Percentiles rank a stretch among this genome's conserved stretches.
phyloP scores from a whole-genome alignment of 1,140 invertebrate species.

The Aphidius ervi region DNA sequence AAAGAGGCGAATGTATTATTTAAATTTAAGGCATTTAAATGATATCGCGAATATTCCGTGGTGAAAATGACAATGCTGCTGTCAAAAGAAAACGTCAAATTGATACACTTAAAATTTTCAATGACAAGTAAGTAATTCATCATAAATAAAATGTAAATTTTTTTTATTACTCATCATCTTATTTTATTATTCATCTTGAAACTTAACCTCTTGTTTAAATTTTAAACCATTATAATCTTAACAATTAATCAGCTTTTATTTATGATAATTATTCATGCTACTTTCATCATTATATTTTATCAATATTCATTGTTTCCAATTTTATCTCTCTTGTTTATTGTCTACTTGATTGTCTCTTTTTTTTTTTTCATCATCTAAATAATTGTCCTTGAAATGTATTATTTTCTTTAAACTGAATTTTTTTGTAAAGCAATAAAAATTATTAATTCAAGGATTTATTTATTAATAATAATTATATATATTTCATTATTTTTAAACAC shows the following conservation, averaged over 20 bases:
- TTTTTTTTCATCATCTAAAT: not conserved
- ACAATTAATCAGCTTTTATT: no score
- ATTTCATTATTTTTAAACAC: not conserved
- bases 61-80: constrained; percentile 52
- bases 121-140: constrained; percentile 51
- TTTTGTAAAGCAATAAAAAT: not conserved
- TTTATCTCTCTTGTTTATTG: no score
- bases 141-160: not conserved
- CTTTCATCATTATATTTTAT: no score
- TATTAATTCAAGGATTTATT: not conserved
- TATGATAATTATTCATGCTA: no score
- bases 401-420: not conserved
- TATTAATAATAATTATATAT: not conserved
- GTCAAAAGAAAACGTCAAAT: constrained; percentile 63
- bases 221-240: no score
- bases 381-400: not conserved
- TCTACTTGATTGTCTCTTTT: not conserved
- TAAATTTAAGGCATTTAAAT: constrained; percentile 48
- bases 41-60: constrained; percentile 55
- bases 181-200: constrained; percentile 32
- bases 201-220: no score
- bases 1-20: constrained; percentile 48
- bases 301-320: no score
- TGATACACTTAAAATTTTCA: constrained; percentile 70
- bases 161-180: constrained; percentile 21